Conservation (phyloP, 2,113 vertebrate genomes). For the Lepisosteus osseus region DNA sequence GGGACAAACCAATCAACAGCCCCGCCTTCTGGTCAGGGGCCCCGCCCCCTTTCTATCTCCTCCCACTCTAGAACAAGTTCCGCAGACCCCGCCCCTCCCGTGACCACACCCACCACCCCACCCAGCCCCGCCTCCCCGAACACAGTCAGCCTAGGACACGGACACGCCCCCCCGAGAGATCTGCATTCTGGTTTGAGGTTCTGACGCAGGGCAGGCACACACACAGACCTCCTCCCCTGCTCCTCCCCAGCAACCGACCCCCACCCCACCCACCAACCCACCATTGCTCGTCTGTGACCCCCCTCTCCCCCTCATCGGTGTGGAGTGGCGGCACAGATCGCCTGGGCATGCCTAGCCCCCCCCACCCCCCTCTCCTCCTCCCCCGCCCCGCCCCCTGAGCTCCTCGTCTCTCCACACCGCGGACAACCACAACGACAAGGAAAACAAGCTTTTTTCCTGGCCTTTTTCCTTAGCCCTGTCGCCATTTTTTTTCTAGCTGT, state of each 20-base stretch:
- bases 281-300: neutral
- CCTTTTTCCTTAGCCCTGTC: conserved; percentile 1
- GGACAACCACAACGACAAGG: neutral
- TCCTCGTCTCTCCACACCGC: neutral
- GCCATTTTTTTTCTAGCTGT: neutral
- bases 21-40: neutral
- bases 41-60: neutral
- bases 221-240: neutral
- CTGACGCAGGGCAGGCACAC: conserved; percentile 9
- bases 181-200: conserved; percentile 25
- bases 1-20: no score
- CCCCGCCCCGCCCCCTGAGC: neutral
- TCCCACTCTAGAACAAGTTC: conserved; percentile 1
- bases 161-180: conserved; percentile 4
- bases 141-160: conserved; percentile 5
- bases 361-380: neutral
- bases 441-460: neutral
- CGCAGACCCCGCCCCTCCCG: conserved; percentile 1
- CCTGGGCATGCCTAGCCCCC: neutral
- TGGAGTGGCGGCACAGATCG: neutral
- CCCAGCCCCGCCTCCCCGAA: conserved; percentile 35
- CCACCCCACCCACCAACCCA: neutral
- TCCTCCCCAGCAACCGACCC: neutral
- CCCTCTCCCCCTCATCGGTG: neutral
- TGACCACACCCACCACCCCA: conserved; percentile 22